phyloP scores from a whole-genome alignment of 2,113 vertebrate genomes.

The Ammodytes marinus region DNA sequence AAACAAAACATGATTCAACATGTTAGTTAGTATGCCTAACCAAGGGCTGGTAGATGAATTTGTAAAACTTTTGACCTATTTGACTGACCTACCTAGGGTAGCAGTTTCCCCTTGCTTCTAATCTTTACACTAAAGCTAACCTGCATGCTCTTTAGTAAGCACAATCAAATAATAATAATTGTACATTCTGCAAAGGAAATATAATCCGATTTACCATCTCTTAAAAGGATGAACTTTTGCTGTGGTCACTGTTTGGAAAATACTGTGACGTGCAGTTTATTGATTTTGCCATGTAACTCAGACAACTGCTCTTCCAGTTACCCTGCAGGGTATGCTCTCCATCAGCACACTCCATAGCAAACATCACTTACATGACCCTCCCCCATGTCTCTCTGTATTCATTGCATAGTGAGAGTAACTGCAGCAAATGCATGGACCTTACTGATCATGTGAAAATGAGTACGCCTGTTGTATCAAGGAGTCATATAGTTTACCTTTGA shows the following conservation, averaged over 20 bases:
- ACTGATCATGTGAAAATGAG: background rate
- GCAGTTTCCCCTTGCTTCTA: background rate
- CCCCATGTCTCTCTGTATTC: conserved; percentile 6
- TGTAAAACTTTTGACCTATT: background rate
- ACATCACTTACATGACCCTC: conserved; percentile 13
- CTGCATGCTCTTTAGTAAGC: too few species aligned
- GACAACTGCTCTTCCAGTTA: conserved; percentile 39
- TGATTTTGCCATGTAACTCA: conserved; percentile 64
- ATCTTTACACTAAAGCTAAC: background rate
- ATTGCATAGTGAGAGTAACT: background rate
- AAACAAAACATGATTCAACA: too few species aligned
- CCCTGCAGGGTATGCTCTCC: conserved; percentile 51
- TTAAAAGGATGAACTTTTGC: background rate
- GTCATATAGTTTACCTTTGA: background rate
- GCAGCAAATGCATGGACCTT: background rate
- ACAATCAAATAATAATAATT: too few species aligned
- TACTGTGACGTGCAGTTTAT: conserved; percentile 61
- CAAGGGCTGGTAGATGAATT: background rate
- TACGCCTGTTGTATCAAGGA: background rate
- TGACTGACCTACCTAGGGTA: background rate
- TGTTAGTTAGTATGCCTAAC: too few species aligned
- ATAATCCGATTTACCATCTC: background rate
- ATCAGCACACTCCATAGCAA: conserved; percentile 27
- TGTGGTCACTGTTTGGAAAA: conserved; percentile 63
- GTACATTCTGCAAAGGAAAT: background rate